Evolutionary conservation across 2,888 invertebrate genomes (phyloP).

Genomic region (Dryobota labecula): DNA sequence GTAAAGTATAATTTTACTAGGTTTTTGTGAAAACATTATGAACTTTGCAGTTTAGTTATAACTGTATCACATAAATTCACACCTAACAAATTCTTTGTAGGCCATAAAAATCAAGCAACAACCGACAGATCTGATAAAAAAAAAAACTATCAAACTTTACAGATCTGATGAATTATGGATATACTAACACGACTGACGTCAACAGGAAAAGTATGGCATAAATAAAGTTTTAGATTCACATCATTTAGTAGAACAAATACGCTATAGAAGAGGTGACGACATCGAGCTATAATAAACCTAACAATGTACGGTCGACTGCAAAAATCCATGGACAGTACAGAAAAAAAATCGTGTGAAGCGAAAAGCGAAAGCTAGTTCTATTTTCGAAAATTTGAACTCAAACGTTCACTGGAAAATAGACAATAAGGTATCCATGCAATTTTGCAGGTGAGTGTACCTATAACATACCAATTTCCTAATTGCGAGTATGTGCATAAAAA

Average conservation of each 20-base stretch:
- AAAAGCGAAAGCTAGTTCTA: too few relatives aligned
- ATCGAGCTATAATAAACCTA: conserved; percentile 17
- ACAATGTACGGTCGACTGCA: too few relatives aligned
- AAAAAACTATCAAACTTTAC: conserved; percentile 30
- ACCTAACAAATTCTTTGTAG: background rate
- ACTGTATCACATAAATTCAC: background rate
- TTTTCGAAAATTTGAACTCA: too few relatives aligned
- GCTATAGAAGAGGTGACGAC: conserved; percentile 54
- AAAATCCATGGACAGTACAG: too few relatives aligned
- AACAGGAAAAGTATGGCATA: conserved; percentile 55
- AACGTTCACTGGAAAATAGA: too few relatives aligned
- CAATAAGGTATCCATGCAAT: too few relatives aligned
- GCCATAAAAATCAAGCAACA: background rate
- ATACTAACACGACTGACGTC: conserved; percentile 52
- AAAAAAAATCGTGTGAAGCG: too few relatives aligned
- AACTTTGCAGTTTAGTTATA: background rate
- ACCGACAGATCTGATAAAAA: conserved; percentile 5
- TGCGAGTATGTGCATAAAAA: conserved; percentile 2
- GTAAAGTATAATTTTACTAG: conserved; percentile 20
- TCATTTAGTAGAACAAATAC: conserved; percentile 58
- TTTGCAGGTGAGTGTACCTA: too few relatives aligned
- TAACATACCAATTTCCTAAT: conserved; percentile 21
- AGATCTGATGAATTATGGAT: conserved; percentile 54
- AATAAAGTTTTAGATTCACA: conserved; percentile 54
- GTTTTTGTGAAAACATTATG: background rate